Conservation (phyloP, 1,140 invertebrate genomes). For the Batillaria attramentaria region DNA sequence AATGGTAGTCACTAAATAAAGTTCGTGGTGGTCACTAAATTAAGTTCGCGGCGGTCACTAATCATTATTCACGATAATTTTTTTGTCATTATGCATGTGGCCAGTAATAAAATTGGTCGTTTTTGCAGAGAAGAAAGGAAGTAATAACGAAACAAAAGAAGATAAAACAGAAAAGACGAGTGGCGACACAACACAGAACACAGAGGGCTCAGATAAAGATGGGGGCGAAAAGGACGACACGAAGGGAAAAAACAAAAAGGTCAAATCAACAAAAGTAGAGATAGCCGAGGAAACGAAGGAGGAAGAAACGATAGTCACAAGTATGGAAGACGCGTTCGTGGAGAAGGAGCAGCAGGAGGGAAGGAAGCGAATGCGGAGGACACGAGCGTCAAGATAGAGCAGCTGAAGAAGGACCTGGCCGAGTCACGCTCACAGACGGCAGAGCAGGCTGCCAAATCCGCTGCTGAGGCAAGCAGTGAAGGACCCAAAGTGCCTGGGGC, state of each 20-base stretch:
- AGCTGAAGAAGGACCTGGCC: neutral
- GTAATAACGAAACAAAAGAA: neutral
- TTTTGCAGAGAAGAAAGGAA: neutral
- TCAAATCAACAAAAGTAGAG: neutral
- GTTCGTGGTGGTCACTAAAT: neutral
- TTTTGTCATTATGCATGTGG: neutral
- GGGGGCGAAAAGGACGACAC: neutral
- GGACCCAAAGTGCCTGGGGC: too few species aligned
- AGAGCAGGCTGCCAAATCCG: neutral
- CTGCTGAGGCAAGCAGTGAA: neutral
- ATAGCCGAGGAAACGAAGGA: neutral
- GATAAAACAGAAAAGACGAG: neutral
- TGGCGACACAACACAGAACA: too few species aligned
- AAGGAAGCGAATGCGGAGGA: too few species aligned
- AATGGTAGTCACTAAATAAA: neutral
- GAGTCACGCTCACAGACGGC: neutral
- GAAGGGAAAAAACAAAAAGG: neutral
- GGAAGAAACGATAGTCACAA: neutral
- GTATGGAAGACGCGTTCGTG: neutral
- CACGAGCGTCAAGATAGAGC: too few species aligned
- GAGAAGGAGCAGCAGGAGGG: too few species aligned
- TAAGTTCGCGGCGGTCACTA: neutral
- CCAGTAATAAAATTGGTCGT: neutral
- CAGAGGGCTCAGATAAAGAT: neutral
- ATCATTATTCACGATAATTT: neutral